Evolutionary conservation across 2,888 invertebrate genomes (phyloP).

Genomic region (Phengaris arion): DNA sequence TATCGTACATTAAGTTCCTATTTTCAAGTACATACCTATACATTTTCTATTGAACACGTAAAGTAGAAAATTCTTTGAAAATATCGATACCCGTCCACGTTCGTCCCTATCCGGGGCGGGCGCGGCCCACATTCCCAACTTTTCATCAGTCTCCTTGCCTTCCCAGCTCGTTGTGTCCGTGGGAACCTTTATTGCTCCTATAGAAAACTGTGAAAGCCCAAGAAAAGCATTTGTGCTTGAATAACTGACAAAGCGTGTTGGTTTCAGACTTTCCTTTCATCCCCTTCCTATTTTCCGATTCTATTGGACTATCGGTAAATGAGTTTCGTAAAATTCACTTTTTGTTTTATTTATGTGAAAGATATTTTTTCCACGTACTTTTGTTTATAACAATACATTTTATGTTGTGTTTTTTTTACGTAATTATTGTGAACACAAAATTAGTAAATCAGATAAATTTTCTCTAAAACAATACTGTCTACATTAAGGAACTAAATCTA

Average conservation of each 20-base stretch:
- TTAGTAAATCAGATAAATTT: too few species aligned
- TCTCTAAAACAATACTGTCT: too few species aligned
- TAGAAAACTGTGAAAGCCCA: slow-evolving; percentile 77
- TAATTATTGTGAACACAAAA: too few species aligned
- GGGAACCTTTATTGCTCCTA: slow-evolving; percentile 78
- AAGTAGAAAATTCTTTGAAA: slow-evolving; percentile 23
- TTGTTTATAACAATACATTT: too few species aligned
- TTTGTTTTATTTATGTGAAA: slow-evolving; percentile 55
- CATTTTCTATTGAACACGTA: not conserved
- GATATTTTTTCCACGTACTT: slow-evolving; percentile 36
- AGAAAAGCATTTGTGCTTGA: slow-evolving; percentile 78
- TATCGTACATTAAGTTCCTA: too few species aligned
- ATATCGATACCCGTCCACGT: slow-evolving; percentile 35
- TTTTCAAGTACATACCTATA: not conserved
- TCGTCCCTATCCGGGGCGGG: slow-evolving; percentile 61
- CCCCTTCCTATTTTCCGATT: slow-evolving; percentile 62
- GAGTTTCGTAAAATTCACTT: slow-evolving; percentile 68
- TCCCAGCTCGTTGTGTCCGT: slow-evolving; percentile 74
- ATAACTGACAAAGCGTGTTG: slow-evolving; percentile 67
- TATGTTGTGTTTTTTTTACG: too few species aligned
- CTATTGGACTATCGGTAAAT: slow-evolving; percentile 67
- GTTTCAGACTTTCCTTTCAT: slow-evolving; percentile 65
- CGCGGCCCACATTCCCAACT: slow-evolving; percentile 77
- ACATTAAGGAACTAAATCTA: too few species aligned
- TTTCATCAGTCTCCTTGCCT: slow-evolving; percentile 75